Evolutionary conservation across 2,797 vertebrate genomes (phyloP), one percentile per base, ranked within the genome.

Genomic region (Pachyuromys duprasi): DNA sequence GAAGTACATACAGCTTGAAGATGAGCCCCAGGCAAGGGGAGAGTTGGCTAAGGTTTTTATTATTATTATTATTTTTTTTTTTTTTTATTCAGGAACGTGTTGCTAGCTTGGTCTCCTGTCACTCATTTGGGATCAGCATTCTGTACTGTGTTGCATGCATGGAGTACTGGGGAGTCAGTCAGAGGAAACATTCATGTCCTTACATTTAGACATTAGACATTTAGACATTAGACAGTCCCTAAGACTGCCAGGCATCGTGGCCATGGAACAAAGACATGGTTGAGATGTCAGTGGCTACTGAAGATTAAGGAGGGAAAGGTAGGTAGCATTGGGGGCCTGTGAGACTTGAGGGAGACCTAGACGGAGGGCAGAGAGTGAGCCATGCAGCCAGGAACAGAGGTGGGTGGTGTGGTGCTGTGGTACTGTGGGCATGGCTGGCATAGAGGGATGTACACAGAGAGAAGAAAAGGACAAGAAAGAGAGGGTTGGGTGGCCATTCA

Each of bases 261-360:
- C n/a, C 57, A 24, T 15, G 39, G 60, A 22, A 12, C 11, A 28
- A 31, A 93, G 20, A 57, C 28, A 3, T 55, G 26, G 20, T 49
- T 20, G 60, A n/a, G 36, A 75, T 17, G 20, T 1, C 6, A n/a
- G 3, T 69, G 49, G 1, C 45, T 39, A 2, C 31, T 28, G 39
- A 55, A 79, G 62, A 49, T 2, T 20, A 53, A 26, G 33, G 15
- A 74, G 45, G 39, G 65, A 67, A 57, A 87, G 8, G 8, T 0
- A 9, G n/a, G 49, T 65, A 11, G 36, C 8, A 42, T 0, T 17
- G 4, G 55, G 20, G 62, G 42, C 28, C 0, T 53, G 0, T 20
- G n/a, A 53, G 79, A 63, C 55, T 72, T 83, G 31, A 76, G 13
- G 0, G 33, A 39, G 93, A 60, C 20, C 67, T 82, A 24, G 17